Evolutionary conservation across 2,888 invertebrate genomes (phyloP).

Genomic region (Agrochola lychnidis): DNA sequence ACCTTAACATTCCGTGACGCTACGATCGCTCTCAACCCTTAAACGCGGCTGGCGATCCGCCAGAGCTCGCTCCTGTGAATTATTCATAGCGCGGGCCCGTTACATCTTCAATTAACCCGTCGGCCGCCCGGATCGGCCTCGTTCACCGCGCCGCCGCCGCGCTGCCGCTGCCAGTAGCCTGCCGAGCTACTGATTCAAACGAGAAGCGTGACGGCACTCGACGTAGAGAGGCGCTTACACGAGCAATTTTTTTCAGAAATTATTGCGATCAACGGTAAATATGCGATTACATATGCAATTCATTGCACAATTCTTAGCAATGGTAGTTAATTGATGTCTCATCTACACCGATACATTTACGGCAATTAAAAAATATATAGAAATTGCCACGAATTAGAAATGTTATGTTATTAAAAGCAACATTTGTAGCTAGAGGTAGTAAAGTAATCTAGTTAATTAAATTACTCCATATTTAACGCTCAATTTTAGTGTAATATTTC

Average conservation of each 20-base stretch:
- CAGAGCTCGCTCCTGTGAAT: constrained; percentile 67
- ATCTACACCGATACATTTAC: background rate
- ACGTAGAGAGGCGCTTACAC: background rate
- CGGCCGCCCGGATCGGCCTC: constrained; percentile 55
- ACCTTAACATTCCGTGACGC: constrained; percentile 54
- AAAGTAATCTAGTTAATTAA: background rate
- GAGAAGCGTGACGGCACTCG: constrained; percentile 48
- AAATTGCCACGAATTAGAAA: background rate
- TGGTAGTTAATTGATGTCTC: background rate
- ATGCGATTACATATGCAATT: background rate
- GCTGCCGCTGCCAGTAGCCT: constrained; percentile 22
- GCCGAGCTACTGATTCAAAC: constrained; percentile 49
- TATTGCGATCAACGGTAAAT: background rate
- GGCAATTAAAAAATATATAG: background rate
- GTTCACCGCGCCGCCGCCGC: constrained; percentile 43
- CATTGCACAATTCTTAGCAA: background rate
- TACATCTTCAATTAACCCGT: constrained; percentile 74
- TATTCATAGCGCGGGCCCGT: constrained; percentile 72
- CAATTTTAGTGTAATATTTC: background rate
- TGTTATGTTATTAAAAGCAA: background rate
- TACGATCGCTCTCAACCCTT: constrained; percentile 63
- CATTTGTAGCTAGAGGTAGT: background rate
- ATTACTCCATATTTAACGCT: background rate
- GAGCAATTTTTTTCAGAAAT: background rate
- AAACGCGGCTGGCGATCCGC: constrained; percentile 62